phyloP scores from a whole-genome alignment of 2,797 vertebrate species.

The Apodemus agrarius region DNA sequence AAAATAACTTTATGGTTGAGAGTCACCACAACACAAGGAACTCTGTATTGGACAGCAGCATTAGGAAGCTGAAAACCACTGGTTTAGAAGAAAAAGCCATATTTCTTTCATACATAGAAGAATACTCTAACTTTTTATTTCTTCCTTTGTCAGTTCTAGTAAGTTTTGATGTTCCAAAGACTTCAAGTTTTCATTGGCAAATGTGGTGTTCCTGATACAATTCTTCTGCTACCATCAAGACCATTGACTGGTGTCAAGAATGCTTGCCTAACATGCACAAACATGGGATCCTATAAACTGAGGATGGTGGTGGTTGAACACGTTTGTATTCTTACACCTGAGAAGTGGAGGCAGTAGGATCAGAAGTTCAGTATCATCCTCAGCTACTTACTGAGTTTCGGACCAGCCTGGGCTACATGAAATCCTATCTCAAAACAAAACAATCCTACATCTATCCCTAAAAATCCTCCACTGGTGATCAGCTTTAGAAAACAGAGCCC shows the following conservation, averaged over 20 bases:
- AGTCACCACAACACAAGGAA: background rate
- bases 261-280: background rate
- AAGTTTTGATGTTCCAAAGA: slow-evolving; percentile 1
- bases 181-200: background rate
- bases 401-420: background rate
- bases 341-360: background rate
- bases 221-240: background rate
- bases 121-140: slow-evolving; percentile 17
- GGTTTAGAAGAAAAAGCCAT: background rate
- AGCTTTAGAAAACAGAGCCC: background rate
- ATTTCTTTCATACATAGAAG: background rate
- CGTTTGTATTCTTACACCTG: background rate
- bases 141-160: background rate
- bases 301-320: too few relatives aligned
- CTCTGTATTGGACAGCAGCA: background rate
- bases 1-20: background rate
- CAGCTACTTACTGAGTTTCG: background rate
- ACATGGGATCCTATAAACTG: background rate
- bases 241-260: background rate
- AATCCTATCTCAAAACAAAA: background rate
- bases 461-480: background rate
- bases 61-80: background rate
- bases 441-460: background rate
- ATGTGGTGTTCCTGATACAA: background rate
- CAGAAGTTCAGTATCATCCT: background rate